Conservation (phyloP, 2,888 invertebrate species). For the Drosophila paucipuncta region DNA sequence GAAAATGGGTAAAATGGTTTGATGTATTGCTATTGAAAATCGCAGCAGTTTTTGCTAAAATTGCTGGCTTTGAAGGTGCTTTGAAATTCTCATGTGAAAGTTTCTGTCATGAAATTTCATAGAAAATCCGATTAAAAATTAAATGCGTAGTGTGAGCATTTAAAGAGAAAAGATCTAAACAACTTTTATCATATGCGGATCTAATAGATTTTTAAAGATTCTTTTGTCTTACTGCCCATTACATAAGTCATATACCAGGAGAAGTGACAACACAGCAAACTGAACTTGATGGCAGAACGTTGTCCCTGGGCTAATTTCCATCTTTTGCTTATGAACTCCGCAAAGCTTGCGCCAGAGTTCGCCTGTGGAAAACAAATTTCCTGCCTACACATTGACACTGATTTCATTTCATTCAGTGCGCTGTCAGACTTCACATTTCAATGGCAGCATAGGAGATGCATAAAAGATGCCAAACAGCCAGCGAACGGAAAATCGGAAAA, state of each 20-base stretch:
- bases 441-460: slow-evolving; percentile 57
- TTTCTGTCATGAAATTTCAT: background rate
- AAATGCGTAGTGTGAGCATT: background rate
- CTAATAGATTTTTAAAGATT: background rate
- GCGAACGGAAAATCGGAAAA: slow-evolving; percentile 47
- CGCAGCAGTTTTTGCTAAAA: background rate
- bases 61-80: background rate
- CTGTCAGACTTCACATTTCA: slow-evolving; percentile 50
- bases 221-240: background rate
- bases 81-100: background rate
- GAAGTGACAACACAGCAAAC: background rate
- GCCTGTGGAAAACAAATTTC: slow-evolving; percentile 63
- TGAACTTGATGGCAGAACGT: slow-evolving; percentile 26
- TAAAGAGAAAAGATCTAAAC: background rate
- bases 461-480: slow-evolving; percentile 48
- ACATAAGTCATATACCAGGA: background rate
- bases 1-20: background rate
- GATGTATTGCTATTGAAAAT: background rate
- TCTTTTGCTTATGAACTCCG: background rate
- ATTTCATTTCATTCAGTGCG: slow-evolving; percentile 71
- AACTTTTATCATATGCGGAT: background rate
- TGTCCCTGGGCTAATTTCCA: slow-evolving; percentile 50
- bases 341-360: slow-evolving; percentile 20
- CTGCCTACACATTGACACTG: slow-evolving; percentile 78
- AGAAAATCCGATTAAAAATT: background rate